These are phyloP conservation scores for Chloromyia formosa DNA, from an alignment of 2,888 invertebrate species.

Conservation along the genomic window DNA sequence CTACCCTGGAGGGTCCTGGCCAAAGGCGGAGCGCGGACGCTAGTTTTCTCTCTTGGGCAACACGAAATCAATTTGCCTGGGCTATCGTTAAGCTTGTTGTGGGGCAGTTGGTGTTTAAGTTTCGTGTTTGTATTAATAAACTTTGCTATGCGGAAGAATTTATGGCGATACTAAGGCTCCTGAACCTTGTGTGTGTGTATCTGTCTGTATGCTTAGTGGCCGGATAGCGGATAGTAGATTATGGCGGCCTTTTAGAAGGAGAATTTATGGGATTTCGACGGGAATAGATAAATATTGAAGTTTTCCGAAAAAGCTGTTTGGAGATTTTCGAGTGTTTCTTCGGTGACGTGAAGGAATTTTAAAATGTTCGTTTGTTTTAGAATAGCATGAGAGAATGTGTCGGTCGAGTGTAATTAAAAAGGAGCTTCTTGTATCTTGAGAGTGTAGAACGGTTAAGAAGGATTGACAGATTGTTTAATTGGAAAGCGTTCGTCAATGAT, in stretches of 20 bases:
- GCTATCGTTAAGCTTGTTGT: conserved; percentile 10
- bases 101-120: conserved; percentile 34
- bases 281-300: background rate
- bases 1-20: background rate
- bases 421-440: too few species aligned
- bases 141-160: conserved; percentile 32
- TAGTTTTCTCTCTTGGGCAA: background rate
- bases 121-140: conserved; percentile 38
- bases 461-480: too few species aligned
- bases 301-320: background rate
- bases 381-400: too few species aligned
- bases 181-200: background rate
- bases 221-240: background rate
- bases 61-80: conserved; percentile 28
- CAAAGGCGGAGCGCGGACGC: background rate
- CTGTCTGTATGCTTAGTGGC: background rate
- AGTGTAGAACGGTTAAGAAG: too few species aligned
- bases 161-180: conserved; percentile 6
- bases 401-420: too few species aligned
- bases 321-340: too few species aligned
- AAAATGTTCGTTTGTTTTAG: too few species aligned
- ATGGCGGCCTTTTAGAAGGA: background rate
- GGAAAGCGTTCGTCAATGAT: too few species aligned
- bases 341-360: too few species aligned
- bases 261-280: background rate